Base-by-base conservation (phyloP, 1,140 invertebrate species). In the Drosophila guanche region DNA sequence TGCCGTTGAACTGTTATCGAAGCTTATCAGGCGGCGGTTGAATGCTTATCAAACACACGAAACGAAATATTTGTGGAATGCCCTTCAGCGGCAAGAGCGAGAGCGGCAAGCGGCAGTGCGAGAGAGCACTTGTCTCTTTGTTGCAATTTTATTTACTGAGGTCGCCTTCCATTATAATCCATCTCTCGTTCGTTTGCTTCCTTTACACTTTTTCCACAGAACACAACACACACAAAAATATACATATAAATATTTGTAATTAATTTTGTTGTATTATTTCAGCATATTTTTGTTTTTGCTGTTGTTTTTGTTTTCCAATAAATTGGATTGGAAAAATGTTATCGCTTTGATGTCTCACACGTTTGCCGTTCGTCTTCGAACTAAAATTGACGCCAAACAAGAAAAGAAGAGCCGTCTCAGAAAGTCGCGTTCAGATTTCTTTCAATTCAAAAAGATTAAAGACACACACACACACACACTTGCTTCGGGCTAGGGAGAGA, bases 391-490 rank as follows among this genome's bases (percentile, higher is more conserved):
- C 79, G 78, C 57, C 55, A 59, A 59, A 60, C 58, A 50, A 57
- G 66, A 25, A 62, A 42, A 61, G 46, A 57, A 47, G 60, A 65
- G 55, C 33, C 76, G 16, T 72, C 60, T 42, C 63, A 61, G 69
- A 72, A 56, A 79, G 77, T 65, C 71, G 48, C 46, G 70, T 57
- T 67, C 76, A 85, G 80, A 85, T 85, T 85, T 85, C 80, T 86
- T 84, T 76, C 81, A 80, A 84, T 86, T 86, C 66, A 86, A 86
- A 84, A 80, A 84, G 80, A 84, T 84, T 84, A 84, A 84, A 74
- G 71, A 42, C 70, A 45, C 42, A 51, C 52, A 46, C 42, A 51
- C 52, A 46, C 66, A 53, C 40, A 61, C 70, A 62, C 51, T 20
- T 20, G 16, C 16, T 20, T 20, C 16, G 45, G 29, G 43, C 23